These are phyloP conservation scores for Danio albolineatus DNA, from an alignment of 2,797 vertebrate species.

Conservation along the genomic window DNA sequence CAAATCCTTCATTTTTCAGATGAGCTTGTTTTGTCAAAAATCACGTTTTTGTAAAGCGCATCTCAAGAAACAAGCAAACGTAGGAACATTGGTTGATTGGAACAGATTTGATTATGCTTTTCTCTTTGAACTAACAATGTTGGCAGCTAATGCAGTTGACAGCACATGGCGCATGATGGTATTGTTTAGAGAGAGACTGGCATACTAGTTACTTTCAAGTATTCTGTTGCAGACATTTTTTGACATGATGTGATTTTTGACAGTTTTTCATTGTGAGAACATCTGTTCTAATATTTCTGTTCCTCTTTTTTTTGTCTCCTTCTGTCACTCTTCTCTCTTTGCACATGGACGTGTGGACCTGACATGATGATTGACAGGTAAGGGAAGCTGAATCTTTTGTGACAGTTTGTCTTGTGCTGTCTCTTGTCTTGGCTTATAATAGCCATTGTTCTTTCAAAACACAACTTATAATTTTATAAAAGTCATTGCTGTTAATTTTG, in stretches of 20 bases:
- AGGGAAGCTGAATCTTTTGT: constrained; percentile 23
- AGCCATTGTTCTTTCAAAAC: not conserved
- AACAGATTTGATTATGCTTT: not conserved
- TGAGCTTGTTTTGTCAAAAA: not conserved
- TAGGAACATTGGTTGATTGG: not conserved
- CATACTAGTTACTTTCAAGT: constrained; percentile 8
- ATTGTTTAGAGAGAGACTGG: not conserved
- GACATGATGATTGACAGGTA: constrained; percentile 45
- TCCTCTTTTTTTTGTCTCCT: not conserved
- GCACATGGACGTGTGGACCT: constrained; percentile 20
- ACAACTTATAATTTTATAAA: not conserved
- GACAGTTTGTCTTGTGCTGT: constrained; percentile 15
- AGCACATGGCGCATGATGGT: constrained; percentile 1
- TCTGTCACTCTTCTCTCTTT: constrained; percentile 21
- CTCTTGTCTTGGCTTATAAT: constrained; percentile 5
- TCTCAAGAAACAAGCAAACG: not conserved
- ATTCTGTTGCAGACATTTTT: not conserved
- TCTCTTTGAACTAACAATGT: not conserved
- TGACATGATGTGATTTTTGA: constrained; percentile 27
- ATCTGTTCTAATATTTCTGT: constrained; percentile 31
- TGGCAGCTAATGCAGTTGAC: not conserved
- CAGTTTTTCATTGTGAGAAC: constrained; percentile 17
- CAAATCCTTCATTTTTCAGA: not conserved
- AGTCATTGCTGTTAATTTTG: not conserved
- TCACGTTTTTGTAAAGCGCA: not conserved